Conservation (phyloP, 2,113 vertebrate genomes). For the Leucopsar rothschildi region DNA sequence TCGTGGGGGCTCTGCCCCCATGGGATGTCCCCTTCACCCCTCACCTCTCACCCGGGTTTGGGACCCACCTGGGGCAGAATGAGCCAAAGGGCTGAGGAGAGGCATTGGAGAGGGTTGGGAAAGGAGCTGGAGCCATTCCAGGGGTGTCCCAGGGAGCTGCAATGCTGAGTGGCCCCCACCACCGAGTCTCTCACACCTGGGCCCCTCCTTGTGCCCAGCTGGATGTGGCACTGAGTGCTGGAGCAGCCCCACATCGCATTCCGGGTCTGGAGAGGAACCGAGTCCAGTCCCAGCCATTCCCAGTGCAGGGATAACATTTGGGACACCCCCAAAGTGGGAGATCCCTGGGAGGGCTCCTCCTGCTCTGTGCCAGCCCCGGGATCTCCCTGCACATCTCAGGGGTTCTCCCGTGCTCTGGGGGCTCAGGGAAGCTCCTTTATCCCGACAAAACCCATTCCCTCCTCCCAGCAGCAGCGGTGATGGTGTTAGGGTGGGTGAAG, state of each 20-base stretch:
- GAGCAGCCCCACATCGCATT: accelerated
- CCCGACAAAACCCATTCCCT: background rate
- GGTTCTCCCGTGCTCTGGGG: accelerated
- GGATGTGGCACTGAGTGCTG: accelerated
- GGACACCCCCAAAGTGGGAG: accelerated
- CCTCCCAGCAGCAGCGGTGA: accelerated
- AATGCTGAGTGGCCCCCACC: background rate
- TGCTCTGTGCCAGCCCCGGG: background rate
- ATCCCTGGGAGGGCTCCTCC: background rate
- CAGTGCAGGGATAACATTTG: accelerated
- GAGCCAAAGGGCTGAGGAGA: background rate
- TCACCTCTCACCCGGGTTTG: background rate
- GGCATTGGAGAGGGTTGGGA: accelerated
- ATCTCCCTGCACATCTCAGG: background rate
- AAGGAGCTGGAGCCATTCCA: background rate
- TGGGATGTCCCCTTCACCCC: background rate
- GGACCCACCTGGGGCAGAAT: background rate
- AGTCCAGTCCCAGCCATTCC: background rate
- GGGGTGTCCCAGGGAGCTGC: background rate
- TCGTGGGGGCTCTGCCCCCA: background rate
- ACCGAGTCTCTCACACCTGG: too few species aligned
- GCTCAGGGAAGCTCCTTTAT: background rate
- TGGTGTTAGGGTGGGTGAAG: background rate
- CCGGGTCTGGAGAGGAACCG: accelerated
- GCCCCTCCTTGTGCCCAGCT: background rate